phyloP scores from a whole-genome alignment of 2,797 vertebrate species.

The Bradypodion pumilum region DNA sequence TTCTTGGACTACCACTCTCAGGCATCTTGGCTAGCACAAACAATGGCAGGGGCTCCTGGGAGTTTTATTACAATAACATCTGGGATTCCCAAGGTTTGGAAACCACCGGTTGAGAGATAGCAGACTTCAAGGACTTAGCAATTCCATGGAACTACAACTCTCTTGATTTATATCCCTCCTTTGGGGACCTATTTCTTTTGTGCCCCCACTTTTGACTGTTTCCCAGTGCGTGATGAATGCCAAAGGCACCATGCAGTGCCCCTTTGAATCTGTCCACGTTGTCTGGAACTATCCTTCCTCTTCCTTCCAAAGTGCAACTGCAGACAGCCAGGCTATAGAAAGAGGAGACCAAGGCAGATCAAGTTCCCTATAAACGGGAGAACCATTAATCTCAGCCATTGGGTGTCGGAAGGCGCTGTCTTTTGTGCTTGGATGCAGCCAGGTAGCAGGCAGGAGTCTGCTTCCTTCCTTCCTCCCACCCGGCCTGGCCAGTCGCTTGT shows the following conservation, averaged over 20 bases:
- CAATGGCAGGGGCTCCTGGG: too few relatives aligned
- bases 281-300: fast-evolving
- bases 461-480: constrained; percentile 45
- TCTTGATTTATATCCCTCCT: background rate
- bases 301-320: background rate
- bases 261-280: background rate
- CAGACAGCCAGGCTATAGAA: background rate
- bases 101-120: too few relatives aligned
- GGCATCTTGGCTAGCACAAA: too few relatives aligned
- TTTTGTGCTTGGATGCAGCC: background rate
- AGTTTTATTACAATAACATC: too few relatives aligned
- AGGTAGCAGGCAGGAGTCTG: constrained; percentile 15
- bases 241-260: background rate
- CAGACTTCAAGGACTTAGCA: too few relatives aligned
- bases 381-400: constrained; percentile 18
- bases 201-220: background rate
- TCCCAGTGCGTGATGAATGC: background rate
- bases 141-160: background rate
- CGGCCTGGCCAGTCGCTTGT: constrained; percentile 35
- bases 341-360: constrained; percentile 27
- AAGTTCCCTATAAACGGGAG: background rate
- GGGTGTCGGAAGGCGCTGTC: constrained; percentile 44
- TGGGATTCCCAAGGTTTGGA: too few relatives aligned
- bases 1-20: too few relatives aligned
- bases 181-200: background rate